A percentile compares a stretch with the other conserved stretches of the same genome.
phyloP scores from a whole-genome alignment of 2,888 invertebrate genomes.

The Machimus rusticus region DNA sequence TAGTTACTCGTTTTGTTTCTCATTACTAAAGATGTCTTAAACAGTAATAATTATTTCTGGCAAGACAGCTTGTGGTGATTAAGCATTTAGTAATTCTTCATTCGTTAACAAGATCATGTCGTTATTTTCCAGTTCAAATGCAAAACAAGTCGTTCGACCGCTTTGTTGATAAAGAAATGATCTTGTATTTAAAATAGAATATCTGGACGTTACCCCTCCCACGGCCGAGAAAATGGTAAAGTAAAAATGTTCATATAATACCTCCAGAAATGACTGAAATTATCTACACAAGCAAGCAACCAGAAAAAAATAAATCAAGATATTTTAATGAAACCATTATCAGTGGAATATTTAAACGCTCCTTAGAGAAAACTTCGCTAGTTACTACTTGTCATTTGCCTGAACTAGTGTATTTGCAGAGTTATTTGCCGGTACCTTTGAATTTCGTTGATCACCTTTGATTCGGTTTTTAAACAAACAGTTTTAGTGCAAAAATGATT shows the following conservation, averaged over 20 bases:
- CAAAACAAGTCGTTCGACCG: constrained; percentile 33
- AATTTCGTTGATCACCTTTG: neutral
- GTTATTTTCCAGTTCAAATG: constrained; percentile 35
- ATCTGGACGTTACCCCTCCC: constrained; percentile 1
- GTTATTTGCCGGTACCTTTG: neutral
- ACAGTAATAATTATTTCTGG: neutral
- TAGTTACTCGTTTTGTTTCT: neutral
- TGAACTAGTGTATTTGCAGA: neutral
- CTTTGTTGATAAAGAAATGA: constrained; percentile 19
- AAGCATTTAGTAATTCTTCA: neutral
- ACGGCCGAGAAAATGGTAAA: neutral
- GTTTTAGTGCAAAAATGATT: neutral
- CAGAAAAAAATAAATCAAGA: neutral
- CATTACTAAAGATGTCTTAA: neutral
- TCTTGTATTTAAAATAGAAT: constrained; percentile 12
- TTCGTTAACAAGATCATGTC: constrained; percentile 10
- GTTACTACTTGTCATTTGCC: neutral
- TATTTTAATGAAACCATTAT: constrained; percentile 11
- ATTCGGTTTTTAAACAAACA: neutral
- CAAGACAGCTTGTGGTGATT: neutral
- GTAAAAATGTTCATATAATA: neutral
- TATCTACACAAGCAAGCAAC: neutral
- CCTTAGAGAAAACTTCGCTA: neutral
- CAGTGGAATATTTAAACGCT: constrained; percentile 25
- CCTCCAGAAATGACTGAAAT: neutral